These are phyloP conservation scores for Henricia sp. DNA, from an alignment of 53 echinoderm and acorn worm genomes.

Conservation along the genomic window DNA sequence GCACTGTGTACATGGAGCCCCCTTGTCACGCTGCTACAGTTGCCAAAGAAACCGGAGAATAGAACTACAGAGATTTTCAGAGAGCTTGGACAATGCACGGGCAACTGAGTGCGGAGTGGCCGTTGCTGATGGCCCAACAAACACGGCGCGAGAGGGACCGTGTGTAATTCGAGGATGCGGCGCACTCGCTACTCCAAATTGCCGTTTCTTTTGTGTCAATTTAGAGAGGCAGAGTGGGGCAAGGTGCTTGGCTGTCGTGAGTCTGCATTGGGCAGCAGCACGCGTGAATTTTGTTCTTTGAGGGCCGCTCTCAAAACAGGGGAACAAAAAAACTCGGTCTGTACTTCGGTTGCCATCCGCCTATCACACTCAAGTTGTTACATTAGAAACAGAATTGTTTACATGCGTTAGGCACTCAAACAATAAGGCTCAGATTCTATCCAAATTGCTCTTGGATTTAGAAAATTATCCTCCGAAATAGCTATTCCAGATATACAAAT, in stretches of 20 bases:
- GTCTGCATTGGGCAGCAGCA: slow-evolving; percentile 23
- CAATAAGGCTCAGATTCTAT: too few relatives aligned
- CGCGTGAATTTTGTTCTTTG: slow-evolving; percentile 43
- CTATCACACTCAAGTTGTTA: too few relatives aligned
- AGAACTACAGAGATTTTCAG: slow-evolving; percentile 1
- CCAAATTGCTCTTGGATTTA: too few relatives aligned
- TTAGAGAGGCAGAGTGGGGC: slow-evolving; percentile 42
- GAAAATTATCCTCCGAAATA: too few relatives aligned
- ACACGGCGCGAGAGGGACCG: too few relatives aligned
- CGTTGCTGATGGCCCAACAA: slow-evolving; percentile 47
- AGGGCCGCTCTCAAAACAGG: background rate
- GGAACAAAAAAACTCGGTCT: background rate
- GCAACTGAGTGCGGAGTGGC: slow-evolving; percentile 41
- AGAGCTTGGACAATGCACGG: slow-evolving; percentile 38
- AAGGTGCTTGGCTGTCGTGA: slow-evolving; percentile 15
- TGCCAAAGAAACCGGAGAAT: slow-evolving; percentile 61
- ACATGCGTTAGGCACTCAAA: too few relatives aligned
- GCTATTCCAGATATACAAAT: too few relatives aligned
- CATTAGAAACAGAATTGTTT: too few relatives aligned
- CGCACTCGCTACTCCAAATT: slow-evolving; percentile 65
- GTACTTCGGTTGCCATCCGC: too few relatives aligned
- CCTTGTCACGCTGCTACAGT: slow-evolving; percentile 65
- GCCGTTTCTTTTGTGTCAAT: slow-evolving; percentile 64
- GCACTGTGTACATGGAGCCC: slow-evolving; percentile 38
- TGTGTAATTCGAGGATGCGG: slow-evolving; percentile 51